Base-by-base conservation (phyloP, 2,113 vertebrate genomes). In the Phainopepla nitens region DNA sequence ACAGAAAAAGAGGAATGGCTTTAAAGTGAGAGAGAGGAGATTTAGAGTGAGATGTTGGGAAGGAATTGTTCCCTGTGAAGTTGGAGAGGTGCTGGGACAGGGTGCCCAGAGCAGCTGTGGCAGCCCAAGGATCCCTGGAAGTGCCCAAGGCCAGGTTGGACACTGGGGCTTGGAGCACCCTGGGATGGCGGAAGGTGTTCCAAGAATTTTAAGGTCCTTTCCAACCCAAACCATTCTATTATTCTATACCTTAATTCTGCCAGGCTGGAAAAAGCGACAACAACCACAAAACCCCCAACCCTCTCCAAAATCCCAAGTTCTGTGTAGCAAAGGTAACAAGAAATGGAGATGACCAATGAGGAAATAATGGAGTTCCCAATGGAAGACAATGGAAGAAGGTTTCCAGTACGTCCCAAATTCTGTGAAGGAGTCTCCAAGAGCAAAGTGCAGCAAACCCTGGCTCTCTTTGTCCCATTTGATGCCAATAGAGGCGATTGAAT, bases 11-110 rank as follows among this genome's bases (percentile, higher is more conserved):
- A 12, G 13, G n/a, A 17, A 47, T 47, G 61, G 39, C 4, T 41
- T 75, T 36, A 3, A 33, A 45, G 9, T n/a, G 36, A 14, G 50
- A 53, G 33, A 75, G 23, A 24, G 9, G 3, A 68, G 16, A 20
- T 20, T 12, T 13, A 21, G 27, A 24, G 8, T 18, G 28, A 11
- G 24, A 31, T 35, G 11, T 15, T 18, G 11, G 24, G 61, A 53
- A 51, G 21, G 33, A 82, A 53, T 68, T 41, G 0, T 1, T 53
- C 2, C 4, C 8, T 53, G 16, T 1, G 33, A 68, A n/a, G 7
- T 13, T 44, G 36, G 2, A 0, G 0, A 58, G 4, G 13, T 6
- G 5, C 8, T 70, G 56, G 41, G 4, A 47, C 1, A 9, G 49
- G 49, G 1, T 31, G 0, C 24, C 60, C 45, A 39, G 39, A 53